Evolutionary conservation across 2,888 invertebrate species (phyloP).

Genomic region (Eupelmus urozonus): DNA sequence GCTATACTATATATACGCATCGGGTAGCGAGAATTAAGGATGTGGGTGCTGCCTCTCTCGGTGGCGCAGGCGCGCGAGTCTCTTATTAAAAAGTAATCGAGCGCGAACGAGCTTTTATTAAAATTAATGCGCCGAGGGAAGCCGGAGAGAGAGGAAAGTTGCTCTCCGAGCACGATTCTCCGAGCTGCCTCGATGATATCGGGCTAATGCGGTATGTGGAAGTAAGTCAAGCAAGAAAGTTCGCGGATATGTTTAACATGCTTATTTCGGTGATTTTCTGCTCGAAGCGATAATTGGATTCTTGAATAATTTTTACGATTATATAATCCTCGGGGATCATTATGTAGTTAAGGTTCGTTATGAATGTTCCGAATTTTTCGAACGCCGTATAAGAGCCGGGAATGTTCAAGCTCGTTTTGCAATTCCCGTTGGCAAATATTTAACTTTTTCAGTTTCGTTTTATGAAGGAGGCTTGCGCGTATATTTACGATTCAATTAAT

Average conservation of each 20-base stretch:
- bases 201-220: slow-evolving; percentile 22
- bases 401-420: no score
- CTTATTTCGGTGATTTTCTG: slow-evolving; percentile 10
- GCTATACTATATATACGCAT: background rate
- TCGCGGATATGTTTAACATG: slow-evolving; percentile 28
- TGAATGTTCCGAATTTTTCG: no score
- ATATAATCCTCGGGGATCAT: no score
- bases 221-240: no score
- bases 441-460: no score
- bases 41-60: slow-evolving; percentile 26
- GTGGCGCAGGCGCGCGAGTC: slow-evolving; percentile 21
- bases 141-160: slow-evolving; percentile 5
- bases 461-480: no score
- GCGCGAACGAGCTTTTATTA: slow-evolving; percentile 60
- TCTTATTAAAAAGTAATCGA: slow-evolving; percentile 61
- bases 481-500: no score
- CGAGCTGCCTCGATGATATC: slow-evolving; percentile 26
- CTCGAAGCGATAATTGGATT: slow-evolving; percentile 41
- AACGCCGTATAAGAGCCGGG: no score
- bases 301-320: background rate
- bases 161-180: background rate
- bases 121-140: slow-evolving; percentile 54
- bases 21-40: slow-evolving; percentile 35
- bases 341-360: no score
- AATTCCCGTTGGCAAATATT: no score